Percentiles rank a stretch among this genome's conserved stretches.
phyloP scores from a whole-genome alignment of 2,797 vertebrate genomes.

The Coreius guichenoti region DNA sequence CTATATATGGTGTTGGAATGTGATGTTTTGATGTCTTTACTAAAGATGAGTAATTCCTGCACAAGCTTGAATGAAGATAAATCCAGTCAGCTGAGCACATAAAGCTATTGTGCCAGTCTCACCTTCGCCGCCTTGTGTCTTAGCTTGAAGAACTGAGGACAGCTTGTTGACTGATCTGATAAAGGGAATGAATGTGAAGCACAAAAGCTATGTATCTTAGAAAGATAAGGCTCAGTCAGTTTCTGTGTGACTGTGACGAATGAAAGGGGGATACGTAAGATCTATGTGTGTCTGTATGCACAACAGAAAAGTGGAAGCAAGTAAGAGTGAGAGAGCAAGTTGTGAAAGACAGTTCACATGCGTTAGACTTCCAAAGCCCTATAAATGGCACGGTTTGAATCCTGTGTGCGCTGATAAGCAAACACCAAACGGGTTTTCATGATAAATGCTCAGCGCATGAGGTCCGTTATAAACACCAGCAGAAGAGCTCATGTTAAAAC shows the following conservation, averaged over 20 bases:
- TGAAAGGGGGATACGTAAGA: slow-evolving; percentile 21
- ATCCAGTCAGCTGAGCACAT: slow-evolving; percentile 31
- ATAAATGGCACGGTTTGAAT: slow-evolving; percentile 2
- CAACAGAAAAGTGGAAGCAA: neutral
- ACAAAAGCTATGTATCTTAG: slow-evolving; percentile 17
- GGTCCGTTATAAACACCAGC: neutral
- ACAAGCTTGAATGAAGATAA: slow-evolving; percentile 6
- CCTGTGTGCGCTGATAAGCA: neutral
- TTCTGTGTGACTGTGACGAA: slow-evolving; percentile 22
- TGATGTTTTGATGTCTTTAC: neutral
- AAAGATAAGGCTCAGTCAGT: slow-evolving; percentile 27
- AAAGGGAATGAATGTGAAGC: slow-evolving; percentile 3
- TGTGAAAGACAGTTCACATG: neutral
- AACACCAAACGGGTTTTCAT: slow-evolving; percentile 1
- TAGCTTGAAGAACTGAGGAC: neutral
- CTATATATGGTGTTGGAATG: neutral
- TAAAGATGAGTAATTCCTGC: slow-evolving; percentile 3
- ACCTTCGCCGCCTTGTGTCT: neutral
- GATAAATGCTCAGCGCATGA: slow-evolving; percentile 12
- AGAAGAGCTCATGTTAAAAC: neutral
- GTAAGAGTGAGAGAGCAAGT: neutral
- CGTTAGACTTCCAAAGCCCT: neutral
- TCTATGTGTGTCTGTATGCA: neutral
- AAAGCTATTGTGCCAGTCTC: slow-evolving; percentile 2
- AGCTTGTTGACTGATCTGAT: slow-evolving; percentile 22